A percentile compares a stretch with the other conserved stretches of the same genome.
Evolutionary conservation across 1,140 invertebrate species (phyloP).

Genomic region (Procambarus virginalis): DNA sequence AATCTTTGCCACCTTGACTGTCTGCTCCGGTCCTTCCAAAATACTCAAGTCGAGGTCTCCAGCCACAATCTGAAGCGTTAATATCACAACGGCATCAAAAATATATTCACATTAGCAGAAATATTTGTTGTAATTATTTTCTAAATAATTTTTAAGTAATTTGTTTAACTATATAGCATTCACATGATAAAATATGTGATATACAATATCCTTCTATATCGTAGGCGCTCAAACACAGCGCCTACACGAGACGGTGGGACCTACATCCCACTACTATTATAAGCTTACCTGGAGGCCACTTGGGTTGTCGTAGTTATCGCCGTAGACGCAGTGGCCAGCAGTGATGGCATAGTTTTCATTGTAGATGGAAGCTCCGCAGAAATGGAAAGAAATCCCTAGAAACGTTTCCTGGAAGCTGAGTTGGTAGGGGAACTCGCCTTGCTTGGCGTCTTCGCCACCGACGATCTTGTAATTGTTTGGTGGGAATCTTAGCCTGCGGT

Average conservation of each 20-base stretch:
- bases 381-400: constrained; percentile 73
- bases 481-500: background rate
- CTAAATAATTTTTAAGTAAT: no score
- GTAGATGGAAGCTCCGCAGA: constrained; percentile 79
- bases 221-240: no score
- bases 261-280: no score
- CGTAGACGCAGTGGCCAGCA: constrained; percentile 76
- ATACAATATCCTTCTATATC: no score
- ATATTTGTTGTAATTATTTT: no score
- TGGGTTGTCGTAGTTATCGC: constrained; percentile 57
- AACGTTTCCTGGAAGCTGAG: constrained; percentile 75
- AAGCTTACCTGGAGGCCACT: constrained; percentile 43
- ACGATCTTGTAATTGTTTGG: constrained; percentile 76
- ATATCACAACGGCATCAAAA: no score
- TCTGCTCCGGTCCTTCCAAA: constrained; percentile 75
- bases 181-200: no score
- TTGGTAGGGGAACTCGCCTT: constrained; percentile 80
- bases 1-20: constrained; percentile 72
- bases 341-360: constrained; percentile 78
- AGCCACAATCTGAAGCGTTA: constrained; percentile 71
- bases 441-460: constrained; percentile 78
- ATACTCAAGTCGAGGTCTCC: constrained; percentile 73
- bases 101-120: no score
- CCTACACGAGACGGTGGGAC: no score
- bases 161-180: no score